Conservation (phyloP, 1,140 invertebrate genomes). For the Penaeus vannamei region DNA sequence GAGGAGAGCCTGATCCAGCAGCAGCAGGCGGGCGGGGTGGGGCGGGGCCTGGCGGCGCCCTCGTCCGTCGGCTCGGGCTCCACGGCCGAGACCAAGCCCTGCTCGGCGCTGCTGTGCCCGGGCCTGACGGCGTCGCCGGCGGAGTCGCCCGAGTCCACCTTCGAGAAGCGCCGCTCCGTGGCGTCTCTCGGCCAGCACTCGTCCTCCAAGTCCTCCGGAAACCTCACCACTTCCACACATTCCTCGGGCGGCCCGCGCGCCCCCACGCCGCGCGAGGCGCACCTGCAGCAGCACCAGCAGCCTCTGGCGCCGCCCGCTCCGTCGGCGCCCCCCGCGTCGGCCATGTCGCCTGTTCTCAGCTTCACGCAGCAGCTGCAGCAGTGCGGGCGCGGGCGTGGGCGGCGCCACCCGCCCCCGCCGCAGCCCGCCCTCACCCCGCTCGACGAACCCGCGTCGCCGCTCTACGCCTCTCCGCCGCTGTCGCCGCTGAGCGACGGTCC, state of each 20-base stretch:
- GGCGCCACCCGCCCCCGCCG: constrained; percentile 64
- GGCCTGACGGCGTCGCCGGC: constrained; percentile 70
- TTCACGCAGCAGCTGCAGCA: constrained; percentile 85
- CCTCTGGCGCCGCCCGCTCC: constrained; percentile 70
- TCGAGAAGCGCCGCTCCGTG: constrained; percentile 80
- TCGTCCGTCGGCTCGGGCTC: constrained; percentile 74
- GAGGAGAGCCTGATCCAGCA: constrained; percentile 69
- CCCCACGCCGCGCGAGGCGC: constrained; percentile 69
- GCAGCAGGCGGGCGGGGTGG: constrained; percentile 40
- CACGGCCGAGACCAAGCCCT: constrained; percentile 81
- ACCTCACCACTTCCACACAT: constrained; percentile 78
- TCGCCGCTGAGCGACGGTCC: constrained; percentile 82
- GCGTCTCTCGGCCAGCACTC: constrained; percentile 81
- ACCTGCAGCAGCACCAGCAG: constrained; percentile 52
- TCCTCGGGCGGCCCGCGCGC: constrained; percentile 70
- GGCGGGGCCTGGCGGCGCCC: constrained; percentile 47
- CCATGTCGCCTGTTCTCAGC: constrained; percentile 71
- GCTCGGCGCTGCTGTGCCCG: constrained; percentile 77
- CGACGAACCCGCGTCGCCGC: constrained; percentile 83
- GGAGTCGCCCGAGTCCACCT: constrained; percentile 80
- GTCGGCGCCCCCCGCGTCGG: constrained; percentile 64
- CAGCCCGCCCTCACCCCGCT: constrained; percentile 75
- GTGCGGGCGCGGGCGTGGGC: constrained; percentile 72
- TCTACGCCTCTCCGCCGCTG: constrained; percentile 87
- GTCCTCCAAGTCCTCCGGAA: constrained; percentile 82